Base-by-base conservation (phyloP, 2,113 vertebrate genomes). In the Castor canadensis region DNA sequence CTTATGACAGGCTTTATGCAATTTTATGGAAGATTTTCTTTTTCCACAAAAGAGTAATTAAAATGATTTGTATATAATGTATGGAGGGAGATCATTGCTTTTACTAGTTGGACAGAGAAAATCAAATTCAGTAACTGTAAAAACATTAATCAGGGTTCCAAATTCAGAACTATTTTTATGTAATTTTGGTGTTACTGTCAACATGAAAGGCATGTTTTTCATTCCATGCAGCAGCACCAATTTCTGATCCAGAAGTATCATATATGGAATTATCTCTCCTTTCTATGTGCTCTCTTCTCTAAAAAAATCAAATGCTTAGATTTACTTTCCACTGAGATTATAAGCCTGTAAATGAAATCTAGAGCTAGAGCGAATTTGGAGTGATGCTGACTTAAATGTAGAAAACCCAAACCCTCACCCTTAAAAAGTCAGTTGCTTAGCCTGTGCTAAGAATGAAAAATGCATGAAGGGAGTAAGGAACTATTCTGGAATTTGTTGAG, bases 31-130 rank as follows among this genome's bases (percentile, higher is more conserved):
- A 94, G 15, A 30, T n/a, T n/a, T n/a, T n/a, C n/a, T 64, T 8
- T 60, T 75, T 80, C 8, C 20, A 9, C 30, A 72, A 84, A 80
- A 38, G 22, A 52, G 9, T 81, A 80, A 91, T 67, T 86, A 40
- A 95, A 93, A 86, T 91, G 32, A 75, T 52, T 95, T 95, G 71
- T 32, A 86, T 43, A 73, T 92, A 52, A 93, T 72, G 11, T 82
- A 1, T 72, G 11, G 19, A 71, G 35, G 89, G 6, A 9, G 12
- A 56, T 90, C 24, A 76, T 89, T 69, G 35, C 35, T 82, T 45
- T 79, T 73, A 95, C 62, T 93, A 28, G 90, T 28, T 87, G 8
- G n/a, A 86, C 35, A 95, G 58, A 75, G 6, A 49, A 5, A 67
- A 83, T 82, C 76, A 40, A 77, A 56, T 52, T 73, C 47, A 86